These are phyloP conservation scores for Hymenochirus boettgeri DNA, from an alignment of 2,113 vertebrate species.

Conservation along the genomic window DNA sequence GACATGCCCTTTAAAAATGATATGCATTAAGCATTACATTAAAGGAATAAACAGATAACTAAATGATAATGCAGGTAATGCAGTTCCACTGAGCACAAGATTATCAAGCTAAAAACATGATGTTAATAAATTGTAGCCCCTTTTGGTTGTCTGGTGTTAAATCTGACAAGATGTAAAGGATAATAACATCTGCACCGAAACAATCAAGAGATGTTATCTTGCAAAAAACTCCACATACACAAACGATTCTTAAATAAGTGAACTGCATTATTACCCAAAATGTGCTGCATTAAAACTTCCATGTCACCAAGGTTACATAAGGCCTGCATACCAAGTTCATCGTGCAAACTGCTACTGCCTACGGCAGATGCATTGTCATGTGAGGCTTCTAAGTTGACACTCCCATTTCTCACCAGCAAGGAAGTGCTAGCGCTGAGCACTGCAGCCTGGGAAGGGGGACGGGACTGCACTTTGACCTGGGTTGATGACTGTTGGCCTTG, in stretches of 20 bases:
- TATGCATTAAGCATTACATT: no score
- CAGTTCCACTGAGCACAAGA: no score
- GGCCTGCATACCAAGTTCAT: conserved; percentile 90
- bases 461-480: conserved; percentile 87
- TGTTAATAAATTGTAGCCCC: no score
- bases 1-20: no score
- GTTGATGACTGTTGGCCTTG: conserved; percentile 89
- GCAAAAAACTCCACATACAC: conserved; percentile 20
- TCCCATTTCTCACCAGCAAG: conserved; percentile 99
- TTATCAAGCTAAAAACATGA: no score
- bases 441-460: conserved; percentile 89
- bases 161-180: background rate
- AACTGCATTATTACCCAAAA: conserved; percentile 48
- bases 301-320: conserved; percentile 66
- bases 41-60: no score
- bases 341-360: conserved; percentile 89
- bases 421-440: conserved; percentile 90
- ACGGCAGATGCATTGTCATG: conserved; percentile 90
- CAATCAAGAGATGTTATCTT: background rate
- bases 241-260: conserved; percentile 44
- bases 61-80: no score
- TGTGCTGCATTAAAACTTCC: conserved; percentile 51
- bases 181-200: no score
- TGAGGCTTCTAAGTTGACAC: conserved; percentile 91
- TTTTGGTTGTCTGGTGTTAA: conserved; percentile 6